phyloP scores from a whole-genome alignment of 2,888 invertebrate species.

The Kuschelorhynchus macadamiae region DNA sequence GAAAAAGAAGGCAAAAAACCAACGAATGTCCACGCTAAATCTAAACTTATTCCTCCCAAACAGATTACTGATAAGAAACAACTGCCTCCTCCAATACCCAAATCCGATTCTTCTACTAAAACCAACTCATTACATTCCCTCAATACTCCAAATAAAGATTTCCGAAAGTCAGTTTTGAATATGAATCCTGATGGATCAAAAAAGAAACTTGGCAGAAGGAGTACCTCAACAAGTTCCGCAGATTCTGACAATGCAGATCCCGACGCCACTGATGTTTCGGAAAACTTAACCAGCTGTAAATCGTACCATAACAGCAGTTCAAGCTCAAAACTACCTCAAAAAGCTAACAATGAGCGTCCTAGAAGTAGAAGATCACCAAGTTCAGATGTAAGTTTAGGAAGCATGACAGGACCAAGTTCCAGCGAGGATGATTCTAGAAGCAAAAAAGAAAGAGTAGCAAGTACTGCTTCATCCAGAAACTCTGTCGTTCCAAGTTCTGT shows the following conservation, averaged over 20 bases:
- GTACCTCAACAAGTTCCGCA: slow-evolving; percentile 69
- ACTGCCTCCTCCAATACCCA: slow-evolving; percentile 70
- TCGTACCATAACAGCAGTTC: slow-evolving; percentile 60
- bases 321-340: slow-evolving; percentile 62
- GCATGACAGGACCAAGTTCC: slow-evolving; percentile 61
- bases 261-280: slow-evolving; percentile 67
- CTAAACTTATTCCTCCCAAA: slow-evolving; percentile 59
- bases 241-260: slow-evolving; percentile 68
- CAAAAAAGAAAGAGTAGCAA: slow-evolving; percentile 58
- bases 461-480: slow-evolving; percentile 70
- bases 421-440: slow-evolving; percentile 64
- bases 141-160: slow-evolving; percentile 78
- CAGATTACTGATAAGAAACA: slow-evolving; percentile 59
- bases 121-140: slow-evolving; percentile 63
- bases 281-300: slow-evolving; percentile 63
- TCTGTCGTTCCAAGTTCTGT: slow-evolving; percentile 70
- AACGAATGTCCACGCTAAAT: slow-evolving; percentile 54
- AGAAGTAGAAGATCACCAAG: slow-evolving; percentile 68
- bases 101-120: slow-evolving; percentile 63
- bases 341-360: slow-evolving; percentile 51
- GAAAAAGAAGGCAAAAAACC: slow-evolving; percentile 57
- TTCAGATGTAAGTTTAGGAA: slow-evolving; percentile 62
- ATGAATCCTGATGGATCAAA: slow-evolving; percentile 71
- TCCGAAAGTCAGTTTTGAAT: slow-evolving; percentile 81
- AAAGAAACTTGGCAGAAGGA: slow-evolving; percentile 67